These are phyloP conservation scores for Apogon talboti DNA, from an alignment of 2,797 vertebrate species.

Conservation along the genomic window DNA sequence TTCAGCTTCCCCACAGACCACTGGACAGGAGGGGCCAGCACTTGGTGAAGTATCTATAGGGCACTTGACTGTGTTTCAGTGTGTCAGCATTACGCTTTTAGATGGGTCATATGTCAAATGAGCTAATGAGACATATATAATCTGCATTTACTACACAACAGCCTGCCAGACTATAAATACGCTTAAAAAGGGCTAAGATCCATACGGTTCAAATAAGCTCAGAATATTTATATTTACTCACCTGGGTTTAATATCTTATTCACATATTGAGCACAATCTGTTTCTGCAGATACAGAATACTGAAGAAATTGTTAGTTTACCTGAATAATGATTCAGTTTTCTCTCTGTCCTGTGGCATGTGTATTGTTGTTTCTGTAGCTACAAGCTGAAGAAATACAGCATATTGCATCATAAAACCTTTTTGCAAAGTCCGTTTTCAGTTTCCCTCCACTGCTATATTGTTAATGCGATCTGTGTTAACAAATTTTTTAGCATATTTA, in stretches of 20 bases:
- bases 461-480: slow-evolving; percentile 14
- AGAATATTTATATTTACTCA: slow-evolving; percentile 40
- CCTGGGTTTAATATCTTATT: slow-evolving; percentile 43
- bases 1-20: slow-evolving; percentile 37
- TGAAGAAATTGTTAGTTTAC: slow-evolving; percentile 39
- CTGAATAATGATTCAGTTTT: slow-evolving; percentile 49
- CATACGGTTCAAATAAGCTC: slow-evolving; percentile 48
- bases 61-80: slow-evolving; percentile 64
- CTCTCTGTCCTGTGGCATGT: slow-evolving; percentile 36
- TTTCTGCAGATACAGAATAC: slow-evolving; percentile 11
- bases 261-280: slow-evolving; percentile 31
- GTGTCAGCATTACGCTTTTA: slow-evolving; percentile 78
- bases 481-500: slow-evolving; percentile 6
- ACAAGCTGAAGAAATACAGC: slow-evolving; percentile 36
- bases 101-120: slow-evolving; percentile 73
- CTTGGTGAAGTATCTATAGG: slow-evolving; percentile 55
- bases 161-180: slow-evolving; percentile 71
- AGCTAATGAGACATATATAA: slow-evolving; percentile 70
- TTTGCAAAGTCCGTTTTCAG: slow-evolving; percentile 30
- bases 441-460: slow-evolving; percentile 15
- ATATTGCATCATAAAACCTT: slow-evolving; percentile 44
- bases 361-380: slow-evolving; percentile 46
- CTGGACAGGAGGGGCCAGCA: slow-evolving; percentile 32
- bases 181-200: slow-evolving; percentile 37
- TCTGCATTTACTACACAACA: slow-evolving; percentile 72